Conservation (phyloP, 2,113 vertebrate species). For the Sander vitreus region DNA sequence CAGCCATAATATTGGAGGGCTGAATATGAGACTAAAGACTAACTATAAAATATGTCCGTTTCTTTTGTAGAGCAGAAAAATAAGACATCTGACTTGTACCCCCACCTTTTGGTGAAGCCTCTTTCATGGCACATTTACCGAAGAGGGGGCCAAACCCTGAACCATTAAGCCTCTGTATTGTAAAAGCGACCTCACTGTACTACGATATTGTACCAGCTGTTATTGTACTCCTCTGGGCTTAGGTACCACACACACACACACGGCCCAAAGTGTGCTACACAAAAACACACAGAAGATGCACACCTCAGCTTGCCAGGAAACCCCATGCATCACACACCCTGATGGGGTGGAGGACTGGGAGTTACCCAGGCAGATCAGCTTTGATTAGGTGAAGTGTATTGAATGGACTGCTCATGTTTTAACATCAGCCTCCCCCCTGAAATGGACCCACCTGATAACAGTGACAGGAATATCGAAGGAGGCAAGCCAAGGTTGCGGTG, state of each 20-base stretch:
- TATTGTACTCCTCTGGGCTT: no score
- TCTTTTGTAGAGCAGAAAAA: background rate
- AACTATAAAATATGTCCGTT: background rate
- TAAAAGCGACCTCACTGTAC: no score
- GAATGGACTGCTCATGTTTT: conserved; percentile 58
- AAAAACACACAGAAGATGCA: background rate
- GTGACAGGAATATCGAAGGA: conserved; percentile 42
- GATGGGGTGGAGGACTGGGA: conserved; percentile 43
- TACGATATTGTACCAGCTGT: no score
- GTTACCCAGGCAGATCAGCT: conserved; percentile 50
- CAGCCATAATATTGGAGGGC: background rate
- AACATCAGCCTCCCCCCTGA: conserved; percentile 43
- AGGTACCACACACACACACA: no score
- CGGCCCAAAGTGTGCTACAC: conserved; percentile 1
- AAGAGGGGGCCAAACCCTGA: conserved; percentile 23
- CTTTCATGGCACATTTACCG: conserved; percentile 33
- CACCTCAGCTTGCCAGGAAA: conserved; percentile 30
- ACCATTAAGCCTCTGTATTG: conserved; percentile 37
- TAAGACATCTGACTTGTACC: background rate
- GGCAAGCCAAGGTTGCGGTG: background rate
- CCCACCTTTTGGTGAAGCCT: conserved; percentile 18
- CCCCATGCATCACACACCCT: conserved; percentile 22
- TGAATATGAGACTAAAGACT: background rate
- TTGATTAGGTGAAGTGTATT: conserved; percentile 57
- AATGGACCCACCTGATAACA: conserved; percentile 47